Percentiles rank a stretch among this genome's conserved stretches.
Conservation (phyloP, 1,140 invertebrate species). For the Aphis craccivora region DNA sequence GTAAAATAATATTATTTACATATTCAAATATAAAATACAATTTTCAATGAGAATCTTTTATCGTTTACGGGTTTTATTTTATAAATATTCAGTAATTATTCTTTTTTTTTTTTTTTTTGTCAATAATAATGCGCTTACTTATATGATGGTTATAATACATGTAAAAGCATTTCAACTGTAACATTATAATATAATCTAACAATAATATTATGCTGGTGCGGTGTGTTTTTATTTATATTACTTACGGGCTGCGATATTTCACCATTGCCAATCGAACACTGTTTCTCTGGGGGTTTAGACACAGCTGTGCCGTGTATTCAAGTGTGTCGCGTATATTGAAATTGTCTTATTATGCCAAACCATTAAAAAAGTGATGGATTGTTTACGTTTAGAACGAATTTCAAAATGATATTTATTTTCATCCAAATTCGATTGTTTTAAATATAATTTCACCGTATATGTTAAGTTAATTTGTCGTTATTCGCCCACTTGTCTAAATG, state of each 20-base stretch:
- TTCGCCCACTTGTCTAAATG: background rate
- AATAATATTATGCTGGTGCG: background rate
- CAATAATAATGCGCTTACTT: background rate
- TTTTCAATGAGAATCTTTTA: background rate
- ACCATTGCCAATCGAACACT: background rate
- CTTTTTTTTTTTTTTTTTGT: background rate
- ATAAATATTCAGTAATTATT: background rate
- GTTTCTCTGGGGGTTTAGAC: background rate
- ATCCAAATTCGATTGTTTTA: background rate
- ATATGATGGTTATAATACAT: background rate
- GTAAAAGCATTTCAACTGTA: background rate
- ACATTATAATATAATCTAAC: background rate
- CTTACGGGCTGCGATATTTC: background rate
- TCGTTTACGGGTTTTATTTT: background rate
- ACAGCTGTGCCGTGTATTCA: background rate
- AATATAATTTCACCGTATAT: background rate
- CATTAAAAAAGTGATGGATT: conserved; percentile 44
- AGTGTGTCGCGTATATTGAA: background rate
- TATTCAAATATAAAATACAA: background rate
- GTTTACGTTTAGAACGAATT: background rate
- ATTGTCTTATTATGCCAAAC: conserved; percentile 21
- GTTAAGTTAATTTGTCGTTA: background rate
- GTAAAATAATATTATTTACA: background rate
- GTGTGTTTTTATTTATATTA: background rate
- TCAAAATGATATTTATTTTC: background rate